Percentiles rank a stretch among this genome's conserved stretches.
Conservation (phyloP, 2,113 vertebrate genomes). For the Isurus oxyrinchus region DNA sequence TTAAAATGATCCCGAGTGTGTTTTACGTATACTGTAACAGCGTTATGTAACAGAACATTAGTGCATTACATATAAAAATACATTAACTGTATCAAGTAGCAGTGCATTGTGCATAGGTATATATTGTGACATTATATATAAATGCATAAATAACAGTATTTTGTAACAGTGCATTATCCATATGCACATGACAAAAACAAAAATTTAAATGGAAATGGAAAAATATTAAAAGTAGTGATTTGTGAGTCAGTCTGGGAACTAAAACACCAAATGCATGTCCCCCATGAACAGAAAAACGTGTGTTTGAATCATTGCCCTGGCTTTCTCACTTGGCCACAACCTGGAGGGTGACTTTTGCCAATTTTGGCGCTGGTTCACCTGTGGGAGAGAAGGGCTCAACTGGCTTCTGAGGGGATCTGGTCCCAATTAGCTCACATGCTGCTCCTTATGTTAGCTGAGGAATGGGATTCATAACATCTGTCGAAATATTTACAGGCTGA, state of each 20-base stretch:
- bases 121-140: background rate
- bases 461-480: background rate
- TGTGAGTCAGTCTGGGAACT: background rate
- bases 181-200: background rate
- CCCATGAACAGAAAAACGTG: background rate
- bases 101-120: background rate
- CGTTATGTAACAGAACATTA: background rate
- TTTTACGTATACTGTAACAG: background rate
- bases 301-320: background rate
- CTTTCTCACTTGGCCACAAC: conserved; percentile 11
- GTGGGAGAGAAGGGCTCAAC: conserved; percentile 15
- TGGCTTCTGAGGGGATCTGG: background rate
- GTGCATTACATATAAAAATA: no score
- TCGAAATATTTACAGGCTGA: conserved; percentile 18
- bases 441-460: background rate
- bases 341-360: conserved; percentile 1
- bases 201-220: background rate
- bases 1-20: background rate
- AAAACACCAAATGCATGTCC: background rate
- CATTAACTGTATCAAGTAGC: background rate
- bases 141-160: background rate
- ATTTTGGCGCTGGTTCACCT: conserved; percentile 1
- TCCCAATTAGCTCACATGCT: background rate
- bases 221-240: background rate
- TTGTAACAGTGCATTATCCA: background rate